These are phyloP conservation scores for Osmerus eperlanus DNA, from an alignment of 2,113 vertebrate genomes.

Conservation along the genomic window DNA sequence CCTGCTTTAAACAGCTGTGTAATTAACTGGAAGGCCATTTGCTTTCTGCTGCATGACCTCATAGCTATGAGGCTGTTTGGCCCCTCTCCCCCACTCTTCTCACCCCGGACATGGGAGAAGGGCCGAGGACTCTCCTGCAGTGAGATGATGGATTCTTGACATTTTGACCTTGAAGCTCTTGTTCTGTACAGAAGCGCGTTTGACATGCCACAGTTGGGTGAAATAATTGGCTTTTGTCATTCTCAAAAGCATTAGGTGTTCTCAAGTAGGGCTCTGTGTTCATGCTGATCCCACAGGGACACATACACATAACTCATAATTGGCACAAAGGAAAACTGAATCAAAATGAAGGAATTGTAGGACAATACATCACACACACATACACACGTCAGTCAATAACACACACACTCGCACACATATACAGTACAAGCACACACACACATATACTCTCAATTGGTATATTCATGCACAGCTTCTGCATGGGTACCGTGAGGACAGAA, in stretches of 20 bases:
- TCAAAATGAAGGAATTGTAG: no score
- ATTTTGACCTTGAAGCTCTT: slow-evolving; percentile 7
- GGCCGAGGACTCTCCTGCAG: neutral
- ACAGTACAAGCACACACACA: slow-evolving; percentile 13
- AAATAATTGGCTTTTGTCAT: no score
- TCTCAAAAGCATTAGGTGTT: no score
- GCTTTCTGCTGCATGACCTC: slow-evolving; percentile 42
- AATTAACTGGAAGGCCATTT: slow-evolving; percentile 67
- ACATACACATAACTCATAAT: neutral
- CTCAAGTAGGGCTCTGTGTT: neutral
- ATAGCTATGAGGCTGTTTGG: slow-evolving; percentile 37
- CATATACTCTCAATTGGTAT: slow-evolving; percentile 35
- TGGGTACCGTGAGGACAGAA: slow-evolving; percentile 61
- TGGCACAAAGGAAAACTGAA: neutral
- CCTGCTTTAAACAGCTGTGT: slow-evolving; percentile 69
- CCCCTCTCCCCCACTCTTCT: neutral
- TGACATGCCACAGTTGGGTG: no score
- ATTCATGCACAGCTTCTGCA: slow-evolving; percentile 66
- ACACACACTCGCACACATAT: neutral
- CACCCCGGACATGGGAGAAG: neutral
- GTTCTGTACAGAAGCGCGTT: neutral
- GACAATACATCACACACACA: no score
- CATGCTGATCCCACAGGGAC: neutral
- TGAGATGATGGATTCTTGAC: slow-evolving; percentile 15
- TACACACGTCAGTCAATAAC: neutral